phyloP scores from a whole-genome alignment of 2,888 invertebrate genomes.

The Netelia virgata region DNA sequence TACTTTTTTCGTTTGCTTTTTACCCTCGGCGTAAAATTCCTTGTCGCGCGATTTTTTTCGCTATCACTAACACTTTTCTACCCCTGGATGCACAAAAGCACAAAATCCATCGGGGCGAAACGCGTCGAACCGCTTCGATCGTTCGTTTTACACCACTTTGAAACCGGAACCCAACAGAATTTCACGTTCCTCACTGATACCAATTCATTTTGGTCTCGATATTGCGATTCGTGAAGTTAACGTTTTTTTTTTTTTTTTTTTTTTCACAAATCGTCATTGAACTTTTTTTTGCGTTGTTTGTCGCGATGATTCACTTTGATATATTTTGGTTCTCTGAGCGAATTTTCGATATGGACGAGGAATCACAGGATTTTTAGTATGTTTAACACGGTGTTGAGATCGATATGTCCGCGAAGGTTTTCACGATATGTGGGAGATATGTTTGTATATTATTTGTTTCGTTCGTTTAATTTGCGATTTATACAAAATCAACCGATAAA shows the following conservation, averaged over 20 bases:
- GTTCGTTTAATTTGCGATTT: background rate
- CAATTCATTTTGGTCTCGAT: conserved; percentile 1
- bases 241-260: background rate
- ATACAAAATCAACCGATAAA: conserved; percentile 11
- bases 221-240: background rate
- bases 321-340: background rate
- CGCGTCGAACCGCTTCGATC: background rate
- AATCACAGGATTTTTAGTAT: conserved; percentile 38
- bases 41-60: conserved; percentile 8
- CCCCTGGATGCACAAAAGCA: conserved; percentile 1
- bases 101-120: conserved; percentile 21
- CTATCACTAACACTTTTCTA: conserved; percentile 34
- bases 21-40: conserved; percentile 16
- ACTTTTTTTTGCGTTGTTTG: background rate
- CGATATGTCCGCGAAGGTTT: conserved; percentile 24
- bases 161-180: conserved; percentile 19
- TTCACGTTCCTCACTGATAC: background rate
- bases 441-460: conserved; percentile 19
- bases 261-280: background rate
- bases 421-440: conserved; percentile 37
- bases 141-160: conserved; percentile 23
- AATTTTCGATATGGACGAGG: conserved; percentile 32
- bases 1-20: background rate
- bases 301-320: background rate
- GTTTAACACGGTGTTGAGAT: background rate